Percentiles rank a stretch among this genome's conserved stretches.
phyloP scores from a whole-genome alignment of 2,888 invertebrate species.

The Neria commutata region DNA sequence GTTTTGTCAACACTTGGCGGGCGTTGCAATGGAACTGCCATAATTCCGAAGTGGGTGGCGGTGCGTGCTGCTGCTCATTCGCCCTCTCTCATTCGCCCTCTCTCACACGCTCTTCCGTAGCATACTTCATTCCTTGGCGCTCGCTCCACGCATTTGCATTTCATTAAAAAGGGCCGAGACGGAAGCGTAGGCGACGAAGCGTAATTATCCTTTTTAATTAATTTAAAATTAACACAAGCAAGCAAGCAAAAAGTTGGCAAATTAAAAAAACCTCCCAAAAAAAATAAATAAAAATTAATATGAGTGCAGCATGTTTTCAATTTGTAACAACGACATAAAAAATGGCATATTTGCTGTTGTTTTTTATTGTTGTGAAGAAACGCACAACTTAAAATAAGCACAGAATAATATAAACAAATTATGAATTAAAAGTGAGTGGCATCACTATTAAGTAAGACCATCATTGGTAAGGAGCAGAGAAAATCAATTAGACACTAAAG shows the following conservation, averaged over 20 bases:
- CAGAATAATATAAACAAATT: no score
- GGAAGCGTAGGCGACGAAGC: background rate
- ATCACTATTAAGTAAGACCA: no score
- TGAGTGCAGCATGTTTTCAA: background rate
- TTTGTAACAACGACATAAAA: background rate
- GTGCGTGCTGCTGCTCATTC: no score
- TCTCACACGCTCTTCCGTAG: no score
- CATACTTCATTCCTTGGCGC: background rate
- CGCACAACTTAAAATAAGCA: no score
- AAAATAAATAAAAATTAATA: background rate
- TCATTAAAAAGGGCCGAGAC: background rate
- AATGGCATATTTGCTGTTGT: background rate
- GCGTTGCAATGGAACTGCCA: no score
- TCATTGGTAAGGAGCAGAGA: no score
- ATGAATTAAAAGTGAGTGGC: no score
- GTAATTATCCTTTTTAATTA: slow-evolving; percentile 1
- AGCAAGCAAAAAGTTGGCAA: background rate
- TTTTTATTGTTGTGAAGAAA: no score
- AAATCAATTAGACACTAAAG: no score
- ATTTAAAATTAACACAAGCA: background rate
- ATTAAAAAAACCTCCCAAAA: background rate
- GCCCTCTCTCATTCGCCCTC: no score
- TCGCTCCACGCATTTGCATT: background rate
- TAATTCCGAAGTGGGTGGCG: no score
- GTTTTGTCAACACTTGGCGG: background rate